phyloP scores from a whole-genome alignment of 2,888 invertebrate genomes.

The Plusia festucae region DNA sequence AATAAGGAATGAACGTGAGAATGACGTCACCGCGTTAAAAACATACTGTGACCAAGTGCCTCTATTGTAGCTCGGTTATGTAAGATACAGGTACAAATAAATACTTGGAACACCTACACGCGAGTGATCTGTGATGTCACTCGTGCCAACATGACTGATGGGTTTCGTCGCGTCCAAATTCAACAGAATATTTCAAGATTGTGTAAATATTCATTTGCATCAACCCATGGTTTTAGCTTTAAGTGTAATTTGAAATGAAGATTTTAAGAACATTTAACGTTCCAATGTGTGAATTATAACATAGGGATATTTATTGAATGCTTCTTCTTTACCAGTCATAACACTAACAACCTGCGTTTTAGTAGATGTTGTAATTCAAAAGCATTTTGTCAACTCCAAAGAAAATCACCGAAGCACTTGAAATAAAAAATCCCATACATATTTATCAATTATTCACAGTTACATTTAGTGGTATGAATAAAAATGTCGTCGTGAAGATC shows the following conservation, averaged over 20 bases:
- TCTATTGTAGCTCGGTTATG: constrained; percentile 29
- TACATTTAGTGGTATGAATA: constrained; percentile 39
- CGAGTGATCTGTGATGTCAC: constrained; percentile 34
- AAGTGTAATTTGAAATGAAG: background rate
- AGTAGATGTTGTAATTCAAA: background rate
- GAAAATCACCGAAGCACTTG: background rate
- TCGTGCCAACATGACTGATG: constrained; percentile 31
- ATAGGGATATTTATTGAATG: no score
- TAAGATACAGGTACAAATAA: constrained; percentile 24
- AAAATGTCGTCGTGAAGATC: constrained; percentile 24
- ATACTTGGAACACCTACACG: constrained; percentile 27
- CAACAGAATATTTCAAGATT: background rate
- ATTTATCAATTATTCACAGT: constrained; percentile 21
- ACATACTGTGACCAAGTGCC: constrained; percentile 25
- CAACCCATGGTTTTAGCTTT: background rate
- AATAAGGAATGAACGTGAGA: constrained; percentile 10
- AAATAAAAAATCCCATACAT: constrained; percentile 24
- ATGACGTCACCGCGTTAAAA: constrained; percentile 24
- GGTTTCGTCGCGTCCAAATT: constrained; percentile 14
- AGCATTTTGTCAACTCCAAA: background rate
- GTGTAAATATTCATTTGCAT: background rate
- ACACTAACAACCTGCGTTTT: no score
- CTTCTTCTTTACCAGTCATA: no score
- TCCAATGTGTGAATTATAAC: no score
- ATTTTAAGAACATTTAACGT: no score